Conservation (phyloP, 92 coral and sea anemone genomes). For the Hydrozoanthus gracilis region DNA sequence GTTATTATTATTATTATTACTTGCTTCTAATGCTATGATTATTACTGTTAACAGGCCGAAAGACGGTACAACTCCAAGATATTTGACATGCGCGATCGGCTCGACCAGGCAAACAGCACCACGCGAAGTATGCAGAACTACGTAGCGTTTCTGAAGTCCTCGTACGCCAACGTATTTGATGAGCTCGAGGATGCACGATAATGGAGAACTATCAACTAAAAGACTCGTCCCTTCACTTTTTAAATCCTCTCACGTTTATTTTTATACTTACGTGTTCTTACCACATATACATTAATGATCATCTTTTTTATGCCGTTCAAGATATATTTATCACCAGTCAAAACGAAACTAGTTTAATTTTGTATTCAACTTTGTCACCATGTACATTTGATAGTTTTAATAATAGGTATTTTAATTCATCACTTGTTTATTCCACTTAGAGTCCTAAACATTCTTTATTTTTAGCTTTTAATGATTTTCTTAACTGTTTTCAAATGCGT, state of each 20-base stretch:
- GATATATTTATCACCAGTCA: not conserved
- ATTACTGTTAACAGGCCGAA: slow-evolving; percentile 78
- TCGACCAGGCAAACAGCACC: slow-evolving; percentile 98
- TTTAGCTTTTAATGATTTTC: too few relatives aligned
- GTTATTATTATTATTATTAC: not conserved
- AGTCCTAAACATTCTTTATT: too few relatives aligned
- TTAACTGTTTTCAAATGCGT: too few relatives aligned
- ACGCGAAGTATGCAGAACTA: slow-evolving; percentile 99
- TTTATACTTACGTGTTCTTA: not conserved
- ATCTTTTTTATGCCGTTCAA: not conserved
- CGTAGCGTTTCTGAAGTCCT: slow-evolving; percentile 95
- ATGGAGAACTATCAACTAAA: not conserved
- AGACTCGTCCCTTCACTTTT: not conserved
- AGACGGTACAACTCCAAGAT: slow-evolving; percentile 93
- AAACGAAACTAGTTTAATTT: not conserved
- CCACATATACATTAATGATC: not conserved
- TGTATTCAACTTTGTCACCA: not conserved
- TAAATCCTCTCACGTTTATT: not conserved
- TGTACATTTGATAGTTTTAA: not conserved
- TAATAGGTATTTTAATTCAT: not conserved
- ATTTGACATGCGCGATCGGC: slow-evolving; percentile 96
- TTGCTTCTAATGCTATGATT: not conserved
- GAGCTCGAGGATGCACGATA: slow-evolving; percentile 94
- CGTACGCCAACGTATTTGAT: slow-evolving; percentile 94
- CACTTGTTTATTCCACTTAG: too few relatives aligned